Base-by-base conservation (phyloP, 2,797 vertebrate genomes). In the Lithobates pipiens region DNA sequence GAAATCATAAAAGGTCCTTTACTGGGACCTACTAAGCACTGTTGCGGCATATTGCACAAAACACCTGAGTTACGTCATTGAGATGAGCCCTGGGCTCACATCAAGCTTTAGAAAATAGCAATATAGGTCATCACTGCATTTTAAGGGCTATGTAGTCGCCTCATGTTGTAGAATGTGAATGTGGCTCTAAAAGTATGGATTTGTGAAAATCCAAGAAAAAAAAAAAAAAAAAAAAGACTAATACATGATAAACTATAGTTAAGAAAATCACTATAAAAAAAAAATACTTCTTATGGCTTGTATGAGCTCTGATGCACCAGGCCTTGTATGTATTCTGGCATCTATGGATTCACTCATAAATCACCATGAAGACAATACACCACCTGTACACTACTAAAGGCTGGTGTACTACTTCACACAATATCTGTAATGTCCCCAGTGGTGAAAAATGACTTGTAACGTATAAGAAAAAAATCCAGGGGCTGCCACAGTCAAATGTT, bases 41-140 rank as follows among this genome's bases (percentile, higher is more conserved):
- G 70, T 63, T 74, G 80, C 72, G 70, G 80, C 70, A 73, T 82
- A 81, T 74, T 82, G 80, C 80, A 82, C 80, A 74, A 63, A 80
- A 27, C 16, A 73, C 80, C 70, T 82, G 80, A 82, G 70, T 73
- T 61, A 39, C 10, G 1, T n/a, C 72, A 46, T 50, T n/a, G 39
- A 73, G 23, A 44, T 32, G 46, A 32, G 71, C 39, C 71, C 39
- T n/a, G 71, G 68, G 34, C 68, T 36, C 68, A 34, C 18, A 46
- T 80, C 42, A 77, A 44, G 36, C 21, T 25, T 42, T 67, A n/a
- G 32, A 25, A 67, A 25, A 78, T 63, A 32, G n/a, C 16, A 46
- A 67, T 65, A 61, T 61, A 67, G n/a, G 25, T 13, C 15, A 36
- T 25, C 23, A 44, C 25, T 50, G 65, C 18, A 23, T 23, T 61